Evolutionary conservation across 2,888 invertebrate genomes (phyloP).

Genomic region (Drosophila basisetae): DNA sequence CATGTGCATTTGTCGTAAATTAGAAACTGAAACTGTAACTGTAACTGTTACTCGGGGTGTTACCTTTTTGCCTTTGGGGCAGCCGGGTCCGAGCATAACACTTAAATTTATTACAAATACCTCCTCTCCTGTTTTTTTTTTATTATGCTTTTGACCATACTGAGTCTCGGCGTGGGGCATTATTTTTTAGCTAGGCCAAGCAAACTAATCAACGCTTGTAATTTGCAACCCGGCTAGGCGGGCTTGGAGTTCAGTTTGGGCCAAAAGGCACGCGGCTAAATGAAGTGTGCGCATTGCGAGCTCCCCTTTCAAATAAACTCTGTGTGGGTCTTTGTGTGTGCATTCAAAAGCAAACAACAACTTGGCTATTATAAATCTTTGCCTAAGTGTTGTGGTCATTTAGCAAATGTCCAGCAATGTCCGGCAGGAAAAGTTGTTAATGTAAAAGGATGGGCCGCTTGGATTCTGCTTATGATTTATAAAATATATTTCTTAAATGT

Average conservation of each 20-base stretch:
- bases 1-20: slow-evolving; percentile 80
- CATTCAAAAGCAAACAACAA: slow-evolving; percentile 74
- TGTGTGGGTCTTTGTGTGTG: slow-evolving; percentile 36
- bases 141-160: slow-evolving; percentile 12
- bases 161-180: slow-evolving; percentile 25
- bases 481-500: slow-evolving; percentile 75
- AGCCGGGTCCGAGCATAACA: slow-evolving; percentile 46
- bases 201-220: slow-evolving; percentile 76
- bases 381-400: slow-evolving; percentile 82
- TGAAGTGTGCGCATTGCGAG: slow-evolving; percentile 68
- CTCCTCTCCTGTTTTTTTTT: slow-evolving; percentile 55
- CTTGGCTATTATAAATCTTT: slow-evolving; percentile 75
- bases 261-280: slow-evolving; percentile 63
- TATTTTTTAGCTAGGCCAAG: slow-evolving; percentile 63
- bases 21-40: slow-evolving; percentile 75
- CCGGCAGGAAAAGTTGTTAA: slow-evolving; percentile 68
- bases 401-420: slow-evolving; percentile 73
- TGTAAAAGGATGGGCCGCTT: slow-evolving; percentile 34
- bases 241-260: slow-evolving; percentile 33
- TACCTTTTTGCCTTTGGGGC: slow-evolving; percentile 53
- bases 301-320: slow-evolving; percentile 42
- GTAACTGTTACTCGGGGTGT: slow-evolving; percentile 67
- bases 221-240: slow-evolving; percentile 36
- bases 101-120: slow-evolving; percentile 78
- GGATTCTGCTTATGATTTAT: slow-evolving; percentile 58